phyloP scores from a whole-genome alignment of 2,797 vertebrate species.

The Diplodus puntazzo region DNA sequence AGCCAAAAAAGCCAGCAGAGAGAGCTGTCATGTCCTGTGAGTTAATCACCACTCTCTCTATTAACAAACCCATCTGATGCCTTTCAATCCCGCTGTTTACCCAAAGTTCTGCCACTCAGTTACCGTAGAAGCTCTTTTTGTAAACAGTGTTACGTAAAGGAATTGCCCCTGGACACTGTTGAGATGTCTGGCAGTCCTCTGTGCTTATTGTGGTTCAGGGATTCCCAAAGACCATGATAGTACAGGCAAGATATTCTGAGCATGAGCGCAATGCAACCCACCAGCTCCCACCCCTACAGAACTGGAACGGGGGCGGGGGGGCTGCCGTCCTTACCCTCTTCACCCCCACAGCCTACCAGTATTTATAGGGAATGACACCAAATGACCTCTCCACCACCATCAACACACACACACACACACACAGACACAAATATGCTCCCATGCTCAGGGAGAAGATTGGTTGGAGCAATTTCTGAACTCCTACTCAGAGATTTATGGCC shows the following conservation, averaged over 20 bases:
- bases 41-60: conserved; percentile 54
- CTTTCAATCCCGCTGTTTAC: conserved; percentile 46
- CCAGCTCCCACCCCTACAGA: conserved; percentile 30
- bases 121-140: conserved; percentile 27
- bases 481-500: conserved; percentile 72
- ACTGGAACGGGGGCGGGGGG: background rate
- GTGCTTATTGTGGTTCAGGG: conserved; percentile 57
- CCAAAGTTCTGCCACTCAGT: conserved; percentile 18
- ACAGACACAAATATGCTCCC: conserved; percentile 55
- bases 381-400: conserved; percentile 61
- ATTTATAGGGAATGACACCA: conserved; percentile 76
- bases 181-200: conserved; percentile 53
- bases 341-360: conserved; percentile 53
- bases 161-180: conserved; percentile 42
- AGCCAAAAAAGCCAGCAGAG: conserved; percentile 85
- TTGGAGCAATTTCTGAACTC: conserved; percentile 63
- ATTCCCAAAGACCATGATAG: conserved; percentile 56
- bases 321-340: conserved; percentile 43
- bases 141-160: conserved; percentile 60
- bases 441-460: conserved; percentile 58
- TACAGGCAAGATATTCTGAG: conserved; percentile 59
- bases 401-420: conserved; percentile 40
- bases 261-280: conserved; percentile 57
- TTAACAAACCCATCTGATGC: conserved; percentile 39
- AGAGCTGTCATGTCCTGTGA: conserved; percentile 81